These are phyloP conservation scores for Mellivora capensis DNA, from an alignment of 2,113 vertebrate species.

Conservation along the genomic window DNA sequence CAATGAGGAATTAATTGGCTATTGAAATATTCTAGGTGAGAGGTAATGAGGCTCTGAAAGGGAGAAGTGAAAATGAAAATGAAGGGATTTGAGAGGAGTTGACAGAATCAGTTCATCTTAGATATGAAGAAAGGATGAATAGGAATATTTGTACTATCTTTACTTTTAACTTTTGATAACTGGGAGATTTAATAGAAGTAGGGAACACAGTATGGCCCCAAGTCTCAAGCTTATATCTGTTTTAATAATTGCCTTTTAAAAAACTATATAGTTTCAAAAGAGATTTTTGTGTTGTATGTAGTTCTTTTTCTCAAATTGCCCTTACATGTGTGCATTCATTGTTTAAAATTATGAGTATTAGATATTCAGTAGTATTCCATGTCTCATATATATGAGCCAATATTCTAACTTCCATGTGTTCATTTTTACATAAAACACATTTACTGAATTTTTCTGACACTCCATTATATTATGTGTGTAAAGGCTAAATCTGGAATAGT, in stretches of 20 bases:
- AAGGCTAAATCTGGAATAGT: slow-evolving; percentile 68
- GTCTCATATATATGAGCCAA: slow-evolving; percentile 30
- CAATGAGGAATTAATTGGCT: not conserved
- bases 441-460: slow-evolving; percentile 56
- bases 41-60: not conserved
- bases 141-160: not conserved
- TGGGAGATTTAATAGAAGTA: slow-evolving; percentile 11
- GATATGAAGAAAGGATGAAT: not conserved
- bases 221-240: slow-evolving; percentile 52
- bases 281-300: slow-evolving; percentile 31
- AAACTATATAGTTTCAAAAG: slow-evolving; percentile 12
- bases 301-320: slow-evolving; percentile 8
- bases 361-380: slow-evolving; percentile 45
- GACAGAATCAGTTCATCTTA: not conserved
- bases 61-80: not conserved
- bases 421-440: slow-evolving; percentile 59
- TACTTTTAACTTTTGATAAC: not conserved
- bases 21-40: not conserved
- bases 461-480: slow-evolving; percentile 40
- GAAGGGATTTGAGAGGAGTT: not conserved
- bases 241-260: slow-evolving; percentile 40
- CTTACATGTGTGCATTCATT: not conserved
- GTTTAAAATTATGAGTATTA: slow-evolving; percentile 43
- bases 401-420: slow-evolving; percentile 55
- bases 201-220: slow-evolving; percentile 14